These are phyloP conservation scores for Panurus biarmicus DNA, from an alignment of 2,113 vertebrate species.

Conservation along the genomic window DNA sequence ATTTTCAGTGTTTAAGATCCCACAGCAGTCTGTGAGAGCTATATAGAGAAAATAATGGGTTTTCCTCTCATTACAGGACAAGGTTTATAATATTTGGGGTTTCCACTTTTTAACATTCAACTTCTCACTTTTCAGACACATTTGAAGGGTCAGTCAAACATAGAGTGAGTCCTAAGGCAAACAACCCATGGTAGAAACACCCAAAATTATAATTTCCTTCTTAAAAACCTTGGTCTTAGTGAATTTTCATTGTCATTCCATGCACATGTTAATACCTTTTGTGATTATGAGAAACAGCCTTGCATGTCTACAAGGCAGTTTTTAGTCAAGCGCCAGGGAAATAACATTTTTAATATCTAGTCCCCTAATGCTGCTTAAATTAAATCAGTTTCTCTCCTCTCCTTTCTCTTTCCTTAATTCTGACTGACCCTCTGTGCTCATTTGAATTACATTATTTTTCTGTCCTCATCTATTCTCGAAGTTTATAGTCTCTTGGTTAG, in stretches of 20 bases:
- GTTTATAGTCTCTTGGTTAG: constrained; percentile 67
- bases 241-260: constrained; percentile 12
- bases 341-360: constrained; percentile 54
- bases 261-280: background rate
- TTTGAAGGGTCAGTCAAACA: background rate
- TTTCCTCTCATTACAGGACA: background rate
- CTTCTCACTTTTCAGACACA: background rate
- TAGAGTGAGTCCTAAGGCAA: background rate
- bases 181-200: background rate
- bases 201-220: background rate
- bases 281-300: constrained; percentile 16
- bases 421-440: constrained; percentile 11
- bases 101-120: background rate
- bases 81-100: background rate
- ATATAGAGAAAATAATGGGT: background rate
- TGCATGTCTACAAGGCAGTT: constrained; percentile 32
- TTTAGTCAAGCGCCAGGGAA: constrained; percentile 52
- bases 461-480: constrained; percentile 55
- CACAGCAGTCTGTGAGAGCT: background rate
- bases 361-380: constrained; percentile 56
- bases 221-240: background rate
- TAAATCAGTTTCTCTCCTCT: constrained; percentile 54
- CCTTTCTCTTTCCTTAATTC: constrained; percentile 53
- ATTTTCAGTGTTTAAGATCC: background rate
- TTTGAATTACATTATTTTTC: constrained; percentile 65